Percentiles rank a stretch among this genome's conserved stretches.
phyloP scores from a whole-genome alignment of 2,888 invertebrate genomes.

The Stratiomys singularior region DNA sequence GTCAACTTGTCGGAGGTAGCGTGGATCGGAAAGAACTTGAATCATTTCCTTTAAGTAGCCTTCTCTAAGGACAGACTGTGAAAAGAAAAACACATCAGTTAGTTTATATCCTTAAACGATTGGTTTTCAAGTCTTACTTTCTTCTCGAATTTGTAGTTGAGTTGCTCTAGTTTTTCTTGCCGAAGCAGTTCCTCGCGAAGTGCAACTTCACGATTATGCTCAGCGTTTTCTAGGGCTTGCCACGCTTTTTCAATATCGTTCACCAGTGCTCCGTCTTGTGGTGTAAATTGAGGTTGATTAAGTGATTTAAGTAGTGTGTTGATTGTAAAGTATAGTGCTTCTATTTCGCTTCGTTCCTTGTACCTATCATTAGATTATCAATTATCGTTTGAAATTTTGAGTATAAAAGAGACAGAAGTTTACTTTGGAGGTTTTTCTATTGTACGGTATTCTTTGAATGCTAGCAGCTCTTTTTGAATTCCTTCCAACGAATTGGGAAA shows the following conservation, averaged over 20 bases:
- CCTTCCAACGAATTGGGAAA: slow-evolving; percentile 96
- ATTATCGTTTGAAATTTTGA: neutral
- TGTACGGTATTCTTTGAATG: slow-evolving; percentile 95
- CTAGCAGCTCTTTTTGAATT: slow-evolving; percentile 87
- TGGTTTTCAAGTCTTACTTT: slow-evolving; percentile 70
- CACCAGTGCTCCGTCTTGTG: slow-evolving; percentile 89
- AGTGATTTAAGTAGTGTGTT: slow-evolving; percentile 96
- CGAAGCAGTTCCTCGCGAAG: slow-evolving; percentile 88
- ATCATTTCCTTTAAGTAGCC: slow-evolving; percentile 98
- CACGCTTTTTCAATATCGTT: slow-evolving; percentile 96
- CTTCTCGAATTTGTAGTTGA: slow-evolving; percentile 95
- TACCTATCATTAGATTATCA: slow-evolving; percentile 70
- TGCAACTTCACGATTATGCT: slow-evolving; percentile 93
- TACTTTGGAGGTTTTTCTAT: slow-evolving; percentile 98
- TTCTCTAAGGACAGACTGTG: slow-evolving; percentile 86
- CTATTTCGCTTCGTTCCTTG: slow-evolving; percentile 96
- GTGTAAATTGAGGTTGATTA: slow-evolving; percentile 85
- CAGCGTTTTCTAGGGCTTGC: slow-evolving; percentile 91
- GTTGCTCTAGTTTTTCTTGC: slow-evolving; percentile 92
- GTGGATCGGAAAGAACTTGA: slow-evolving; percentile 90
- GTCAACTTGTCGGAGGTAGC: slow-evolving; percentile 93
- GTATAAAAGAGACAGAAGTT: slow-evolving; percentile 59
- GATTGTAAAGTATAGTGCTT: slow-evolving; percentile 95
- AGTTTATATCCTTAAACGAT: neutral
- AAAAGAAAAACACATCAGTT: slow-evolving; percentile 5